A percentile compares a stretch with the other conserved stretches of the same genome.
Conservation (phyloP, 2,797 vertebrate genomes). For the Epinephelus coioides region DNA sequence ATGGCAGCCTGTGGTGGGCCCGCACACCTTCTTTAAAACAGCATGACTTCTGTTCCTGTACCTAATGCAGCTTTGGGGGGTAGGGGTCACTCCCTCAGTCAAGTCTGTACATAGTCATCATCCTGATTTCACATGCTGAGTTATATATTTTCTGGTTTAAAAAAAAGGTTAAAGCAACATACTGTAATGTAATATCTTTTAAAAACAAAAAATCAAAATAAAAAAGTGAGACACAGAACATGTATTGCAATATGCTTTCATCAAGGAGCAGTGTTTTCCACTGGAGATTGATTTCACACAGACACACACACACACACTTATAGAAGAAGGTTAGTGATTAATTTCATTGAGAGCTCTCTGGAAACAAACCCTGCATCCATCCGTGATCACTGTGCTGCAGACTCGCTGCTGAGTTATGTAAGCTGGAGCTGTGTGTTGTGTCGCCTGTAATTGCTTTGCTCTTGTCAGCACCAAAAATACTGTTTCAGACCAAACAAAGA, state of each 20-base stretch:
- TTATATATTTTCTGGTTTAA: too few relatives aligned
- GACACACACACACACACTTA: neutral
- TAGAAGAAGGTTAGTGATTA: slow-evolving; percentile 36
- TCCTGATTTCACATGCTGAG: slow-evolving; percentile 4
- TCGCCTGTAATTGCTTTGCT: slow-evolving; percentile 41
- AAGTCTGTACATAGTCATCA: neutral
- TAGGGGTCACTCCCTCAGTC: neutral
- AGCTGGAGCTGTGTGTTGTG: slow-evolving; percentile 35
- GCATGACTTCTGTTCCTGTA: slow-evolving; percentile 8
- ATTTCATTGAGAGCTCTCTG: slow-evolving; percentile 31
- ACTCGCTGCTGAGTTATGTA: slow-evolving; percentile 41
- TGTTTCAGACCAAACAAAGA: slow-evolving; percentile 45
- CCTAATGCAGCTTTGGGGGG: neutral
- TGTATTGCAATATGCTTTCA: neutral
- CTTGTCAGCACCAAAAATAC: slow-evolving; percentile 28
- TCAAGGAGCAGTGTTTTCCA: slow-evolving; percentile 7
- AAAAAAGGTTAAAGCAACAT: neutral
- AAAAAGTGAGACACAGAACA: neutral
- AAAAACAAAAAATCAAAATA: neutral
- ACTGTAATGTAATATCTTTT: slow-evolving; percentile 15
- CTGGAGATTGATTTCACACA: slow-evolving; percentile 29
- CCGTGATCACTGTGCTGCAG: slow-evolving; percentile 44
- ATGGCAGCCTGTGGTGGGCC: slow-evolving; percentile 2
- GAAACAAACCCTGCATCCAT: slow-evolving; percentile 41
- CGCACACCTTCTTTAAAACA: neutral